Base-by-base conservation (phyloP, 2,888 invertebrate species). In the Willowsia nigromaculata region DNA sequence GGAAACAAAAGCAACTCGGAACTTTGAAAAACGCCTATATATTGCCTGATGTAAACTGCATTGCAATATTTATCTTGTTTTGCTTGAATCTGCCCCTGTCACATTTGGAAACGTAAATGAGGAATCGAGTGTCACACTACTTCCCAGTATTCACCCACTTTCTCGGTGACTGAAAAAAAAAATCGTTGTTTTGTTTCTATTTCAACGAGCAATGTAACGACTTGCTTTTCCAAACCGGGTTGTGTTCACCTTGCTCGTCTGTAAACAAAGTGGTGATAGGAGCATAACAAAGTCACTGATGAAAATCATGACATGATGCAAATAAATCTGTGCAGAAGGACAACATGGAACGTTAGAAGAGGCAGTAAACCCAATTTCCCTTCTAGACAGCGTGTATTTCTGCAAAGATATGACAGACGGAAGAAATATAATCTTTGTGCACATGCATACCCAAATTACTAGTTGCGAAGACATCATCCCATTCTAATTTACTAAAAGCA, bases 301-400 rank as follows among this genome's bases (percentile, higher is more conserved):
- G 47, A 74, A 74, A 74, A 74, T 47, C 43, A 47, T 47, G 74
- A 74, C 74, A 74, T 47, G 74, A 15, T 74, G 74, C 81, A 59
- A 56, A 80, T 37, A 53, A 80, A 80, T 80, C 53, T 80, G 37
- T 9, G 43, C 25, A 27, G 27, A 68, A 68, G 62, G 56, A 27
- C 59, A 43, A 81, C 81, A 81, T 43, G 81, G 81, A 47, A 81
- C 40, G 30, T 30, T n/a, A n/a, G n/a, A 71, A 59, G 30, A 59
- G 65, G 78, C 78, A 50, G 65, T 85, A 85, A 85, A 85, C 85
- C 85, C 33, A 85, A 50, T 65, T 62, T 81, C 53, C 27, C 9
- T 74, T 25, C 56, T 59, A 80, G 80, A 80, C 80, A 27, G 80
- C 59, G 56, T 80, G 80, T 80, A 25, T 59, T 80, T 50, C 50